phyloP scores from a whole-genome alignment of 37 sponge, comb jelly and placozoan genomes.

The Dysidea cf. avara region DNA sequence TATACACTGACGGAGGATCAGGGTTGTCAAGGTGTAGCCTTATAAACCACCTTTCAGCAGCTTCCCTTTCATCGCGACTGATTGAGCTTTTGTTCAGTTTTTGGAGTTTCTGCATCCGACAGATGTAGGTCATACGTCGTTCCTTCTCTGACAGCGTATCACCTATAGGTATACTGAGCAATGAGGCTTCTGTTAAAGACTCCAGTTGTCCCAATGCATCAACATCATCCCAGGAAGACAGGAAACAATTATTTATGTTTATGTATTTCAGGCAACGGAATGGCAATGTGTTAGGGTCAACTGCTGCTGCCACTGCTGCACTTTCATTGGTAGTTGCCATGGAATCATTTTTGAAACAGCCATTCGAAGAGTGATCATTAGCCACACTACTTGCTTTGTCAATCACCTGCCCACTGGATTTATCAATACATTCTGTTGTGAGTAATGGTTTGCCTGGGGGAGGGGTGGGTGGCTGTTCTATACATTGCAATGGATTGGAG shows the following conservation, averaged over 20 bases:
- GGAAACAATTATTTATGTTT: conserved; percentile 28
- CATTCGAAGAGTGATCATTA: too few species aligned
- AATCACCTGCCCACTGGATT: too few species aligned
- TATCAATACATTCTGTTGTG: too few species aligned
- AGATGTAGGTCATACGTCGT: conserved; percentile 46
- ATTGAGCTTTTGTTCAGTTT: conserved; percentile 56
- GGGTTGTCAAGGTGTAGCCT: conserved; percentile 7
- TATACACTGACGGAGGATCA: conserved; percentile 20
- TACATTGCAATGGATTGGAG: conserved; percentile 26
- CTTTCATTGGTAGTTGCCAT: too few species aligned
- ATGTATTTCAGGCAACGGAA: conserved; percentile 28
- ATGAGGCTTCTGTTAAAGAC: conserved; percentile 26
- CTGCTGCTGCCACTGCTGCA: neutral
- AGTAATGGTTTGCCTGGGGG: too few species aligned
- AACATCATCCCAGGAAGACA: conserved; percentile 35
- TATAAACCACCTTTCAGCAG: conserved; percentile 61
- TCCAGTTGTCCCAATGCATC: conserved; percentile 19
- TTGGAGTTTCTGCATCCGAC: conserved; percentile 27
- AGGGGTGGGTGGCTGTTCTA: neutral
- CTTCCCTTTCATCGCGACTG: conserved; percentile 40
- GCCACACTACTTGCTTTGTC: neutral
- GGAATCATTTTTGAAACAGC: too few species aligned
- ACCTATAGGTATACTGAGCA: conserved; percentile 35
- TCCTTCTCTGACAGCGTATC: conserved; percentile 30
- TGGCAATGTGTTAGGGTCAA: conserved; percentile 9